Evolutionary conservation across 2,113 vertebrate genomes (phyloP), one percentile per base, ranked within the genome.

Genomic region (Eira barbara): DNA sequence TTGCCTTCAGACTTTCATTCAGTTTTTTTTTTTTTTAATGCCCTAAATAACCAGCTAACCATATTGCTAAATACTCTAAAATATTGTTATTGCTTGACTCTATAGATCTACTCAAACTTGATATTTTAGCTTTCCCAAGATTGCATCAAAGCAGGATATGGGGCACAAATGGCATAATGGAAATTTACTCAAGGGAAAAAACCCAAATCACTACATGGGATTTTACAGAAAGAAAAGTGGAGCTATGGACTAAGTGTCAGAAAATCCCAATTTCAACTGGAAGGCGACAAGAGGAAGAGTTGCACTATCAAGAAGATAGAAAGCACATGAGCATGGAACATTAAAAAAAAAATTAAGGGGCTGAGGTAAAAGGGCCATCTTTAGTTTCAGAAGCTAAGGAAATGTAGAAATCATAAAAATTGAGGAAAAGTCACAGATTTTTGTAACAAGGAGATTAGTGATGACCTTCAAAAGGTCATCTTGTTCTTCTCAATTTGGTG

Each of bases 401-500:
- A 93, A 78, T 34, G 15, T 29, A 57, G 74, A 73, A 74, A 90
- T 73, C 25, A 14, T 27, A 29, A 96, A 94, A 91, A 36, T 17
- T 20, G 7, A 89, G 14, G 36, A 71, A 63, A 94, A 7, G 65
- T 82, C 49, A 89, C 20, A 29, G n/a, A 57, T 25, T 83, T 91
- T 76, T 84, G 73, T 36, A 69, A 74, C 27, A 88, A 88, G 69
- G 55, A 61, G 55, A 86, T 93, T 55, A 89, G 82, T 1, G 65
- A n/a, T 93, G 81, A 91, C 95, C 96, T 97, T 98, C 96, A 96
- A 86, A 95, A 52, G 20, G 91, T 2, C 34, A 49, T 63, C 85
- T 89, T 86, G 36, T 73, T 93, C 89, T 55, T 73, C 85, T 94
- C 67, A 91, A 86, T 94, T 82, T 82, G 91, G 71, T 42, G 63